Evolutionary conservation across 2,113 vertebrate species (phyloP).

Genomic region (Coryphaenoides rupestris): DNA sequence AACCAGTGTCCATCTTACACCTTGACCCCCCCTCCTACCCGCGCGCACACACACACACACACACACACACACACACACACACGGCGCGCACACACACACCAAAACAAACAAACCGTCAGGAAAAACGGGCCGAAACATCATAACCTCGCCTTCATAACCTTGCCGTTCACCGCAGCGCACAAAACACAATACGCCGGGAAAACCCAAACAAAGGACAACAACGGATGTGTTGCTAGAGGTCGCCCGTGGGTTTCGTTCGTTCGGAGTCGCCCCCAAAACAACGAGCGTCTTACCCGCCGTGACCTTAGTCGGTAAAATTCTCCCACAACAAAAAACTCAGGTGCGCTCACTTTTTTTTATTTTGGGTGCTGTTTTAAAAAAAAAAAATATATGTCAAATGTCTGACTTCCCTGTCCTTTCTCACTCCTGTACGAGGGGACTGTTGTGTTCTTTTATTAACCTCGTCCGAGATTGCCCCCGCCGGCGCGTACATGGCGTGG

Average conservation of each 20-base stretch:
- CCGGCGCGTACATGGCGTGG: slow-evolving; percentile 25
- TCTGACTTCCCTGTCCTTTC: slow-evolving; percentile 46
- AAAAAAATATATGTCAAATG: slow-evolving; percentile 5
- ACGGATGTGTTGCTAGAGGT: background rate
- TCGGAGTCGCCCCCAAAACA: slow-evolving; percentile 15
- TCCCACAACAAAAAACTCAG: slow-evolving; percentile 53
- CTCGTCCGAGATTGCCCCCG: slow-evolving; percentile 36
- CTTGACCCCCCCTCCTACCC: slow-evolving; percentile 56
- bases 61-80: too few relatives aligned
- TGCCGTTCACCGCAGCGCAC: slow-evolving; percentile 29
- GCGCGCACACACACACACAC: too few relatives aligned
- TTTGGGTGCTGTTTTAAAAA: slow-evolving; percentile 40
- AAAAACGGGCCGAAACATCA: slow-evolving; percentile 31
- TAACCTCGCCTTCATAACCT: slow-evolving; percentile 21
- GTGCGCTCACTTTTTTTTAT: slow-evolving; percentile 22
- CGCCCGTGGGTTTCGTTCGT: slow-evolving; percentile 17
- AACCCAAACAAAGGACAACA: slow-evolving; percentile 51
- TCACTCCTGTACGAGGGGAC: slow-evolving; percentile 37
- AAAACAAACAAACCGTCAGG: slow-evolving; percentile 13
- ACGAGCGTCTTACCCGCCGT: slow-evolving; percentile 15
- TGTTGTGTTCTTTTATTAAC: slow-evolving; percentile 59
- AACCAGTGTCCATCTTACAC: slow-evolving; percentile 72
- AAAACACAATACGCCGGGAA: slow-evolving; percentile 40
- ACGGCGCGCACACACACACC: background rate
- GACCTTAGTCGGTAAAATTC: slow-evolving; percentile 55